Evolutionary conservation across 2,113 vertebrate species (phyloP).

Genomic region (Cynoglossus semilaevis): DNA sequence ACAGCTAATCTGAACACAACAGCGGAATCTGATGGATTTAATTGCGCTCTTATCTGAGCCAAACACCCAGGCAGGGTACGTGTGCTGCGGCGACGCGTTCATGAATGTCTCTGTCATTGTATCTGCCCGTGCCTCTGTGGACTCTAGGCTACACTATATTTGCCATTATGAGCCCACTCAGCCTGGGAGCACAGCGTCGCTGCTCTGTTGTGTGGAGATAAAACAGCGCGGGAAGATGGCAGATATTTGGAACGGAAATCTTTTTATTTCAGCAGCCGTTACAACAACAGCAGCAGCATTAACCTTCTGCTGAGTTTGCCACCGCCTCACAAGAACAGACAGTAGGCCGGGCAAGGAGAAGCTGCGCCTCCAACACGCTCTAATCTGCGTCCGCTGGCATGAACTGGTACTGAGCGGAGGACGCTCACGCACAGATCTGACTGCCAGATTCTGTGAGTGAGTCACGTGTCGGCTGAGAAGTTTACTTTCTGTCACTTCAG

Average conservation of each 20-base stretch:
- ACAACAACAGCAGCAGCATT: constrained; percentile 15
- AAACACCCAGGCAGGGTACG: constrained; percentile 21
- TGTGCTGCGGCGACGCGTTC: constrained; percentile 12
- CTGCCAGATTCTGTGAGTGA: constrained; percentile 2
- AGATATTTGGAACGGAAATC: constrained; percentile 47
- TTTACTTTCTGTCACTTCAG: constrained; percentile 10
- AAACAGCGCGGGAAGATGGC: constrained; percentile 31
- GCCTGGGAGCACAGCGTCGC: constrained; percentile 34
- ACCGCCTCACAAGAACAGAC: constrained; percentile 21
- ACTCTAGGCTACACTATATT: background rate
- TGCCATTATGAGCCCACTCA: constrained; percentile 21
- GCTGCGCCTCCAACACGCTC: constrained; percentile 1
- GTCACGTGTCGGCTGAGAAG: background rate
- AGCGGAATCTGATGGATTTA: constrained; percentile 34
- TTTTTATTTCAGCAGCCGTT: constrained; percentile 28
- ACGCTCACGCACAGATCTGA: constrained; percentile 7
- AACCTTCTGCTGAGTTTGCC: constrained; percentile 2
- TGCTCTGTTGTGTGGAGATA: constrained; percentile 41
- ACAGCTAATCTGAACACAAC: constrained; percentile 18
- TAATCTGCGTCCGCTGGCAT: constrained; percentile 4
- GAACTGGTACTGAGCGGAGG: background rate
- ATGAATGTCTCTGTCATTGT: constrained; percentile 23
- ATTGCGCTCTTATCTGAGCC: constrained; percentile 44
- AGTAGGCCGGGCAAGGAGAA: constrained; percentile 8
- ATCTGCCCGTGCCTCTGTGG: background rate